Evolutionary conservation across 2,797 vertebrate species (phyloP).

Genomic region (Phrynocephalus guinanensis): DNA sequence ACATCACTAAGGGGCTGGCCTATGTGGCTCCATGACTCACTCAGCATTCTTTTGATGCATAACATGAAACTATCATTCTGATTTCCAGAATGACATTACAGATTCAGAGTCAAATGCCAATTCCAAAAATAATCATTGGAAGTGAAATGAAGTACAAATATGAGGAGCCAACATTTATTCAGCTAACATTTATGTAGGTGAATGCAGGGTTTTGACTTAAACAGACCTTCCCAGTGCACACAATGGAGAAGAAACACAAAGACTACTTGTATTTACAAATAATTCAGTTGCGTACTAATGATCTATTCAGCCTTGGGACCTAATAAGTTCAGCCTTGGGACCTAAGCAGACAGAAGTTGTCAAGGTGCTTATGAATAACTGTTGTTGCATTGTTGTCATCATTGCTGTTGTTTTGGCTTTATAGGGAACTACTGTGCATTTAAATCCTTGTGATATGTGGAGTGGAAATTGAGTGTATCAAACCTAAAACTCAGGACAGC

Average conservation of each 20-base stretch:
- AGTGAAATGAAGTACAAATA: no score
- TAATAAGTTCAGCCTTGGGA: slow-evolving; percentile 6
- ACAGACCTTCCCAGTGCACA: slow-evolving; percentile 6
- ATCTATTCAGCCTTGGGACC: slow-evolving; percentile 9
- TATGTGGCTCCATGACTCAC: not conserved
- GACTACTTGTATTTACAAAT: not conserved
- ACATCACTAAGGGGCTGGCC: not conserved
- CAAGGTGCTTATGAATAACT: not conserved
- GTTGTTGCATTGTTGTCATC: not conserved
- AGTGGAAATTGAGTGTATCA: not conserved
- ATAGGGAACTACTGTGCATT: not conserved
- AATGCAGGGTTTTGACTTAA: slow-evolving; percentile 2
- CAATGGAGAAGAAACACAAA: not conserved
- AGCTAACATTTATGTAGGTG: not conserved
- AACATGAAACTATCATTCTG: not conserved
- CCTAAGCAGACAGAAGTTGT: not conserved
- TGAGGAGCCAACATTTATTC: no score
- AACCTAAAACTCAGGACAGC: slow-evolving; percentile 14
- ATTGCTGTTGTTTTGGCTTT: not conserved
- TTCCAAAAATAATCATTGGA: not conserved
- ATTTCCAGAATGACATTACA: not conserved
- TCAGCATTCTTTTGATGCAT: not conserved
- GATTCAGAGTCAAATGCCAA: not conserved
- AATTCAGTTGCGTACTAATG: not conserved
- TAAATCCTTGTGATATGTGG: not conserved